phyloP scores from a whole-genome alignment of 53 echinoderm and acorn worm species.

The Antedon mediterranea region DNA sequence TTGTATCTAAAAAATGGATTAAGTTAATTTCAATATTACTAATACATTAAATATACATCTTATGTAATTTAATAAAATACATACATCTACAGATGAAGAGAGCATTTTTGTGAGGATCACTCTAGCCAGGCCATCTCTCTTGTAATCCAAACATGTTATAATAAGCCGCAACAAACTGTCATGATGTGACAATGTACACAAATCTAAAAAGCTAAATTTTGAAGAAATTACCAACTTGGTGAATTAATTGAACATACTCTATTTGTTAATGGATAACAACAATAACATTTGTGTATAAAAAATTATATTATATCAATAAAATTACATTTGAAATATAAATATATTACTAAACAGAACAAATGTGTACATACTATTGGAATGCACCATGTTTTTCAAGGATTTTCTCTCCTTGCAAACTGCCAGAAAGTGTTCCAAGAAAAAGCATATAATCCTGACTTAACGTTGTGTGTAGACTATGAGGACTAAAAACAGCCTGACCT shows the following conservation, averaged over 20 bases:
- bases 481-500: constrained; percentile 73
- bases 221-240: background rate
- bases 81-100: constrained; percentile 65
- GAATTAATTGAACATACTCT: too few species aligned
- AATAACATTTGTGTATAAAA: too few species aligned
- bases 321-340: too few species aligned
- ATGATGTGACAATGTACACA: constrained; percentile 52
- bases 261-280: too few species aligned
- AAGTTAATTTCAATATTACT: too few species aligned
- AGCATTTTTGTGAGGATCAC: constrained; percentile 72
- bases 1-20: too few species aligned
- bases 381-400: constrained; percentile 70
- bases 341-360: too few species aligned
- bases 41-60: too few species aligned
- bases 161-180: constrained; percentile 61
- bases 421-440: constrained; percentile 62
- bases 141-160: constrained; percentile 75
- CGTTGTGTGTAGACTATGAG: constrained; percentile 51
- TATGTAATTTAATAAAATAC: background rate
- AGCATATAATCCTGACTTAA: constrained; percentile 92
- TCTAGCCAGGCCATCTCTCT: constrained; percentile 66
- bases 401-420: constrained; percentile 64
- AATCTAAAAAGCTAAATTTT: constrained; percentile 51
- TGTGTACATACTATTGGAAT: constrained; percentile 76
- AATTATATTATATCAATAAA: too few species aligned